A percentile compares a stretch with the other conserved stretches of the same genome.
These are phyloP conservation scores for Ormyrus pomaceus DNA, from an alignment of 2,888 invertebrate species.

Conservation along the genomic window DNA sequence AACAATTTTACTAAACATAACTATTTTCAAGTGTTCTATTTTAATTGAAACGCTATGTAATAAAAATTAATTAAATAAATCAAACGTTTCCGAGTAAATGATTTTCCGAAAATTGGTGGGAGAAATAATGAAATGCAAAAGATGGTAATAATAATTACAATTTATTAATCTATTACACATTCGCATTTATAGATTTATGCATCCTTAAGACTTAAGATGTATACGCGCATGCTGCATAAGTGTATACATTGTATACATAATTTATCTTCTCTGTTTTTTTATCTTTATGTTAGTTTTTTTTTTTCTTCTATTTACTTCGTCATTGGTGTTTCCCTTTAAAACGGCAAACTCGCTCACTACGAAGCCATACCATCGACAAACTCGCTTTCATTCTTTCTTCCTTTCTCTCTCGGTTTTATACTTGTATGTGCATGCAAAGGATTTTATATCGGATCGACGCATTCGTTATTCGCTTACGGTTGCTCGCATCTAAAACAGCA, in stretches of 20 bases:
- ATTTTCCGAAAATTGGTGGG: not conserved
- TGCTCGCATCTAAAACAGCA: conserved; percentile 38
- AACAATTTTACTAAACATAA: not conserved
- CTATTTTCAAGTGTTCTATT: conserved; percentile 27
- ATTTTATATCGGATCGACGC: conserved; percentile 23
- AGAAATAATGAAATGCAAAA: not conserved
- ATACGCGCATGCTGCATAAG: conserved; percentile 59
- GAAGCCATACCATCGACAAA: conserved; percentile 31
- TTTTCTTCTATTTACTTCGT: conserved; percentile 58
- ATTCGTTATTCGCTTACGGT: not conserved
- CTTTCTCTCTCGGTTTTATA: conserved; percentile 12
- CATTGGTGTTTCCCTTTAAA: conserved; percentile 60
- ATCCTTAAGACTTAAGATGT: conserved; percentile 60
- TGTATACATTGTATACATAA: conserved; percentile 70
- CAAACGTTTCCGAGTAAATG: conserved; percentile 4
- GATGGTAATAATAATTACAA: conserved; percentile 64
- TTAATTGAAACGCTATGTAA: not conserved
- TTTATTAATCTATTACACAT: conserved; percentile 70
- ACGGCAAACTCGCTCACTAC: conserved; percentile 41
- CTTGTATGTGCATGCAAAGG: not conserved
- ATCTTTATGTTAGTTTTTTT: conserved; percentile 1
- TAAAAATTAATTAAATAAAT: not conserved
- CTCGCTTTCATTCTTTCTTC: conserved; percentile 4
- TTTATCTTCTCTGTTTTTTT: conserved; percentile 7
- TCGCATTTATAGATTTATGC: conserved; percentile 68